Base-by-base conservation (phyloP, 1,140 invertebrate genomes). In the Drosophila pseudoananassae region DNA sequence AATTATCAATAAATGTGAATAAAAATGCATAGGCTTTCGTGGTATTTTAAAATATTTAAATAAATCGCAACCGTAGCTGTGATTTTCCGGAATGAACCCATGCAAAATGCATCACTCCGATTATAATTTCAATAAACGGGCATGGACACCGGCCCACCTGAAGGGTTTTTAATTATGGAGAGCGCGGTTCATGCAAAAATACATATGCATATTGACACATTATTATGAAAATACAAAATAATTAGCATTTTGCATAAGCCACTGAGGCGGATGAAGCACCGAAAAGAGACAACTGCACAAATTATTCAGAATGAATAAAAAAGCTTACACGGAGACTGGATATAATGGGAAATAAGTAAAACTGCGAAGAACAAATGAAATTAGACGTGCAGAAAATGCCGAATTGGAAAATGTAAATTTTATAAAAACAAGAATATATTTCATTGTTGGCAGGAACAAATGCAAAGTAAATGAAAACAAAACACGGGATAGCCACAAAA, bases 221-320 rank as follows among this genome's bases (percentile, higher is more conserved):
- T 76, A 75, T 75, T 68, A 85, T 77, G 81, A 80, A 85, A 74
- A 80, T 74, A 80, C 51, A 74, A 77, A 85, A 77, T 85, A 85
- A 85, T 85, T 85, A 85, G 76, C 81, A 85, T 85, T 85, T 79
- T 73, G 81, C 74, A 58, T 55, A 70, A 85, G 60, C 81, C 76
- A 84, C 58, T 70, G 61, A 53, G 53, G 68, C 81, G 50, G 57
- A 70, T 66, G 17, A 58, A 71, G 56, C 57, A 31, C 15, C 25
- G 8, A 17, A 58, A 31, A 72, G 55, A 60, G 50, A 60, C 65
- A 72, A 72, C 45, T 55, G 36, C 27, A 27, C 50, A 72, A 76
- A 68, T 65, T 57, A 74, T 75, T 14, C 69, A 55, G 51, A 55
- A 31, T 25, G 7, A 8, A 40, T 38, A 66, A 76, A 84, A 64